Conservation (phyloP, 1,140 invertebrate genomes). For the Zaprionus africanus region DNA sequence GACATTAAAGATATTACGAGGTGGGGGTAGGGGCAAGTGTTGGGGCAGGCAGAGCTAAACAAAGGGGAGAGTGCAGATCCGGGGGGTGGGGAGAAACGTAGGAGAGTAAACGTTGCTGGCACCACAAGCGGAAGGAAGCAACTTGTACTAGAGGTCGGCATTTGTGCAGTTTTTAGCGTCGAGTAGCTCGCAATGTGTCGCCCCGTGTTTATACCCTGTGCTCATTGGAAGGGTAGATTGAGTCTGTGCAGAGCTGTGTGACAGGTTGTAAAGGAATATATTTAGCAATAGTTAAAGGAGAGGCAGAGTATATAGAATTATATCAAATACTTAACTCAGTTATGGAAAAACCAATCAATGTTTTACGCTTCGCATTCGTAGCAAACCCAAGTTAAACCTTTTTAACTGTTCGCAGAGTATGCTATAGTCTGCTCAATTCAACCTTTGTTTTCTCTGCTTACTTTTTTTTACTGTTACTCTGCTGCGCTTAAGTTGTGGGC, state of each 20-base stretch:
- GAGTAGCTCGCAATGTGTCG: conserved; percentile 65
- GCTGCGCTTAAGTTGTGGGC: conserved; percentile 38
- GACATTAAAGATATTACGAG: conserved; percentile 73
- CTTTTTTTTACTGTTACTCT: not conserved
- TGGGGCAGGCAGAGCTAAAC: conserved; percentile 20
- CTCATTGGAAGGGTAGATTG: not conserved
- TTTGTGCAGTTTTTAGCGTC: conserved; percentile 75
- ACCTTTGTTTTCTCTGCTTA: not conserved
- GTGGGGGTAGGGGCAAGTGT: conserved; percentile 8
- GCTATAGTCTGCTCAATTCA: not conserved
- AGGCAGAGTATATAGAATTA: no score
- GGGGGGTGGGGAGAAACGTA: conserved; percentile 17
- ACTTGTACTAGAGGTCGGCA: conserved; percentile 70
- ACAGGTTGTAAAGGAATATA: no score
- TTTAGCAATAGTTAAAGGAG: no score
- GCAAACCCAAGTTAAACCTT: not conserved
- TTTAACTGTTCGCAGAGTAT: not conserved
- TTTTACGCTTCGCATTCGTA: no score
- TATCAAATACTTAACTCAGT: no score
- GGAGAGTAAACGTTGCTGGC: conserved; percentile 24
- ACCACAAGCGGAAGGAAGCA: conserved; percentile 69
- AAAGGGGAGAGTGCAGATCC: conserved; percentile 17
- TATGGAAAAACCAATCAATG: no score
- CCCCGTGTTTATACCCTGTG: conserved; percentile 14
- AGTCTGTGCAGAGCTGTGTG: not conserved